Evolutionary conservation across 2,888 invertebrate species (phyloP).

Genomic region (Campoplex capitator): DNA sequence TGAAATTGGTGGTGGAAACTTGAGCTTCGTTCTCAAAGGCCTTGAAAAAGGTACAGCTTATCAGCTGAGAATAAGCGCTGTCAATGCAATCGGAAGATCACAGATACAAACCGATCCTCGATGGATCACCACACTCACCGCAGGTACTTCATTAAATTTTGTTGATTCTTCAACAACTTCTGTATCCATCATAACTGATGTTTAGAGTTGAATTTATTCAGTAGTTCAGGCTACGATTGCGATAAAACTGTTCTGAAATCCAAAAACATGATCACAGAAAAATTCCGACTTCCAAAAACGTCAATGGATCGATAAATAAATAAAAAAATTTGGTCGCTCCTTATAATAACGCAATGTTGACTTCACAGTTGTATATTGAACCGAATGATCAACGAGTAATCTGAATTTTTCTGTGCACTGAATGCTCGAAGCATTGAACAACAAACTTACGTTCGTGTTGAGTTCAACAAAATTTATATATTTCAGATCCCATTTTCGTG

Average conservation of each 20-base stretch:
- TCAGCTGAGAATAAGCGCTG: constrained; percentile 88
- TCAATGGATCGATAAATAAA: not conserved
- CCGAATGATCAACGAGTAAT: not conserved
- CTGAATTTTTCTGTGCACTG: not conserved
- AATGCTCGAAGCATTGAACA: not conserved
- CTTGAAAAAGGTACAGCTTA: constrained; percentile 89
- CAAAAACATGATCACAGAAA: not conserved
- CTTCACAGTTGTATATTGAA: too few relatives aligned
- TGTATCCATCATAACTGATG: not conserved
- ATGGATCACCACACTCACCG: constrained; percentile 88
- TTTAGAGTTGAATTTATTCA: not conserved
- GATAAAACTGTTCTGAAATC: not conserved
- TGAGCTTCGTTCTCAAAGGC: constrained; percentile 89
- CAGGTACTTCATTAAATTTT: constrained; percentile 79
- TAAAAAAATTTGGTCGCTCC: too few relatives aligned
- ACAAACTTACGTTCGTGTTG: too few relatives aligned
- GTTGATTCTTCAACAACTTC: not conserved
- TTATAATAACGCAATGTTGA: too few relatives aligned
- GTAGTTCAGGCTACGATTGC: not conserved
- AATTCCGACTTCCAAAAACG: not conserved
- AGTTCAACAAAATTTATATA: constrained; percentile 16
- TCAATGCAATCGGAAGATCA: constrained; percentile 88
- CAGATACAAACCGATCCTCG: constrained; percentile 85
- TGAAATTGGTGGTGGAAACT: constrained; percentile 88
- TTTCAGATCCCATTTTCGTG: constrained; percentile 90